Conservation (phyloP, 2,888 invertebrate genomes). For the Diarsia brunnea region DNA sequence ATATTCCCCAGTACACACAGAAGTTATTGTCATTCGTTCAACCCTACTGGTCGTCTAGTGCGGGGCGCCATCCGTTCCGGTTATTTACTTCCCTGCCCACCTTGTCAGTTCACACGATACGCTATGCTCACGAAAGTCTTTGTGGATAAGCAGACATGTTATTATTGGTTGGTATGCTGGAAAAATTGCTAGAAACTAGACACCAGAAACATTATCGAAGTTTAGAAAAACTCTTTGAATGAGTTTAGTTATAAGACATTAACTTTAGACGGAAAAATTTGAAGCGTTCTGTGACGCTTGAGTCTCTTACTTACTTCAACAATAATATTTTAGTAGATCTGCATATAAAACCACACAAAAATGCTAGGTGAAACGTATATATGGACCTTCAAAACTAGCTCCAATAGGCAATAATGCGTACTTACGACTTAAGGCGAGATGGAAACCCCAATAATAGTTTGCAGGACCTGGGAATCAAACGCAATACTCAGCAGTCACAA, state of each 20-base stretch:
- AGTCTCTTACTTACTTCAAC: too few species aligned
- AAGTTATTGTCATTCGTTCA: slow-evolving; percentile 5
- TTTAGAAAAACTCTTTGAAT: too few species aligned
- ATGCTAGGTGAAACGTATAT: not conserved
- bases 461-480: not conserved
- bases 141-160: slow-evolving; percentile 5
- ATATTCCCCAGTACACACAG: not conserved
- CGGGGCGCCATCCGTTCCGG: slow-evolving; percentile 66
- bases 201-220: not conserved
- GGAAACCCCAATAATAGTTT: not conserved
- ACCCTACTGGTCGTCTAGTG: slow-evolving; percentile 29
- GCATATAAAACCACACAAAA: not conserved
- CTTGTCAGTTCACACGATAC: slow-evolving; percentile 48
- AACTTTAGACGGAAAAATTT: too few species aligned
- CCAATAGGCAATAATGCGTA: not conserved
- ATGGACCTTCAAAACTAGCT: not conserved
- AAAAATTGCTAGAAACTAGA: not conserved
- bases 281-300: too few species aligned
- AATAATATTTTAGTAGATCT: not conserved
- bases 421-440: not conserved
- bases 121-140: slow-evolving; percentile 20
- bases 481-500: not conserved
- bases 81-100: slow-evolving; percentile 69
- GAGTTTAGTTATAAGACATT: too few species aligned
- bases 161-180: not conserved